A percentile compares a stretch with the other conserved stretches of the same genome.
Conservation (phyloP, 2,888 invertebrate species). For the Trachelus iudaicus region DNA sequence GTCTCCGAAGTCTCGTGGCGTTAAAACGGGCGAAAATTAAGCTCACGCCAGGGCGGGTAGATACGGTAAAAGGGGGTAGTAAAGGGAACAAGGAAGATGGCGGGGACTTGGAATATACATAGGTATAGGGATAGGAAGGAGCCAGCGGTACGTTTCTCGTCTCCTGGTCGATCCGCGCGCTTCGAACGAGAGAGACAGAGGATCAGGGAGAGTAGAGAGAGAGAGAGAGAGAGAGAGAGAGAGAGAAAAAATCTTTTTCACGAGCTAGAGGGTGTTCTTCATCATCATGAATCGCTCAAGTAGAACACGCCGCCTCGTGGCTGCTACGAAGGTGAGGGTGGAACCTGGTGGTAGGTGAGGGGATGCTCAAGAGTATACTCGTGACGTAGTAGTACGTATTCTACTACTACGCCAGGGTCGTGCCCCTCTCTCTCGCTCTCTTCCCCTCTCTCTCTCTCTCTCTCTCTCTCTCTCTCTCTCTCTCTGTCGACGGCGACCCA, state of each 20-base stretch:
- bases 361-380: constrained; percentile 43
- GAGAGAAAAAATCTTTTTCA: not conserved
- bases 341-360: constrained; percentile 4
- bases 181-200: constrained; percentile 7
- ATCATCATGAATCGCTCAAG: constrained; percentile 42
- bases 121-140: not conserved
- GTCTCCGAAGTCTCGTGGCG: not conserved
- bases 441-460: not conserved
- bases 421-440: no score
- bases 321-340: not conserved
- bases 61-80: not conserved
- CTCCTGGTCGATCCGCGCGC: not conserved
- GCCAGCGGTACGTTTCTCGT: not conserved
- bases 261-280: constrained; percentile 23
- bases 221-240: constrained; percentile 15
- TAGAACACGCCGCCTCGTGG: constrained; percentile 26
- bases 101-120: not conserved
- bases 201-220: not conserved
- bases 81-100: not conserved
- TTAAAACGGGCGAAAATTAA: not conserved
- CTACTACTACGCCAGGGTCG: constrained; percentile 32
- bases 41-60: not conserved
- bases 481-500: constrained; percentile 15
- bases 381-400: constrained; percentile 46
- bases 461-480: constrained; percentile 12